Evolutionary conservation across 1,140 invertebrate species (phyloP).

Genomic region (Temnothorax curvispinosus): DNA sequence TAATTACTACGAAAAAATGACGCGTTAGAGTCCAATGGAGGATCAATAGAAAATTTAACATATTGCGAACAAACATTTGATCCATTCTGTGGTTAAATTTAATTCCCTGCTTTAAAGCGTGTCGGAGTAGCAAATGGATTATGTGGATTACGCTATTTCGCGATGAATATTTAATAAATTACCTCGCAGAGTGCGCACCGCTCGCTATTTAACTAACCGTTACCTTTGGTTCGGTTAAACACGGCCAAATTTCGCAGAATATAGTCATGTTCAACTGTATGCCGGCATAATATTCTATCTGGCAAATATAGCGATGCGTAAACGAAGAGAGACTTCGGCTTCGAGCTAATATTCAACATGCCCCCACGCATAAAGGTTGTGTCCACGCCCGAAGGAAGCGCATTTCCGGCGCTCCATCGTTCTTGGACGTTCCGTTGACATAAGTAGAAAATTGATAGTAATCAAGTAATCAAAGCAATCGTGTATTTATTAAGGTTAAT

Average conservation of each 20-base stretch:
- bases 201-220: constrained; percentile 55
- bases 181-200: neutral
- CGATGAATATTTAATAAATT: constrained; percentile 51
- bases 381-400: constrained; percentile 38
- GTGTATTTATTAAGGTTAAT: neutral
- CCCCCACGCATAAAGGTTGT: constrained; percentile 16
- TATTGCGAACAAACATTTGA: neutral
- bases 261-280: neutral
- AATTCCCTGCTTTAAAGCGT: constrained; percentile 8
- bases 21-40: neutral
- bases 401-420: constrained; percentile 5
- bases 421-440: neutral
- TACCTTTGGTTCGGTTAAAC: constrained; percentile 46
- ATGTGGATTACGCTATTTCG: constrained; percentile 14
- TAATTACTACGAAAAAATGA: neutral
- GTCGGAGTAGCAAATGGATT: constrained; percentile 38
- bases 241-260: constrained; percentile 15
- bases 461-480: constrained; percentile 16
- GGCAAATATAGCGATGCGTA: constrained; percentile 13
- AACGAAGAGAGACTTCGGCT: constrained; percentile 11
- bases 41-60: constrained; percentile 5
- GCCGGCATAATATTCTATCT: constrained; percentile 40
- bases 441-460: constrained; percentile 11
- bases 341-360: constrained; percentile 41
- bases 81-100: neutral